Evolutionary conservation across 2,888 invertebrate species (phyloP), one percentile per base, ranked within the genome.

Genomic region (Epinotia ramella): DNA sequence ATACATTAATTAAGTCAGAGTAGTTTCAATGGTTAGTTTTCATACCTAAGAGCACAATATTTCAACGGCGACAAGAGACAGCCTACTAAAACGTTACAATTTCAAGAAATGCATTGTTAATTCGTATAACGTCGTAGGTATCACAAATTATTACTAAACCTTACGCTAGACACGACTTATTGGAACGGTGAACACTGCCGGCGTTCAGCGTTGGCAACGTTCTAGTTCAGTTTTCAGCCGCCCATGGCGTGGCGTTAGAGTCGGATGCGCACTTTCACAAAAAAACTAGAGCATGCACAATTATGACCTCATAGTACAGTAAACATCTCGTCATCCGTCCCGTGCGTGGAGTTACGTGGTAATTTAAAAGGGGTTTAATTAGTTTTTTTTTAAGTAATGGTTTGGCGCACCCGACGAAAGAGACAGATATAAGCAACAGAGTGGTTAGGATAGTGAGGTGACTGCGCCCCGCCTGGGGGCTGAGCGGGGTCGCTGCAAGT

Each of bases 351-450:
- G 6, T 53, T 53, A 53, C 46, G 46, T 46, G 13, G 11, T 13
- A 2, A 13, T 2, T 49, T 53, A 18, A 46, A 65, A 46, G 4
- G 44, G 18, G 24, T n/a, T 28, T 66, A 33, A 28, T 24, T 49
- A 6, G 33, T 6, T 9, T 67, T 40, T 3, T 3, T 57, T 13
- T 13, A 20, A 16, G 11, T 20, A 69, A 68, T 4, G 24, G 16
- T 6, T 12, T 59, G 9, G 67, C 57, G 69, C 46, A 59, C 44
- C 46, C 59, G 59, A 16, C 24, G 44, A 60, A 18, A 59, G 59
- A 49, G 53, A 46, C 75, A 75, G 75, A 75, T 71, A 75, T 62
- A 75, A 75, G 64, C 71, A 71, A 75, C 75, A 75, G 75, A 75
- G 60, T 18, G 66, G 49, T 60, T 66, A 71, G 64, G 63, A 72